Base-by-base conservation (phyloP, 2,797 vertebrate genomes). In the Stomatorhinus walkeri region DNA sequence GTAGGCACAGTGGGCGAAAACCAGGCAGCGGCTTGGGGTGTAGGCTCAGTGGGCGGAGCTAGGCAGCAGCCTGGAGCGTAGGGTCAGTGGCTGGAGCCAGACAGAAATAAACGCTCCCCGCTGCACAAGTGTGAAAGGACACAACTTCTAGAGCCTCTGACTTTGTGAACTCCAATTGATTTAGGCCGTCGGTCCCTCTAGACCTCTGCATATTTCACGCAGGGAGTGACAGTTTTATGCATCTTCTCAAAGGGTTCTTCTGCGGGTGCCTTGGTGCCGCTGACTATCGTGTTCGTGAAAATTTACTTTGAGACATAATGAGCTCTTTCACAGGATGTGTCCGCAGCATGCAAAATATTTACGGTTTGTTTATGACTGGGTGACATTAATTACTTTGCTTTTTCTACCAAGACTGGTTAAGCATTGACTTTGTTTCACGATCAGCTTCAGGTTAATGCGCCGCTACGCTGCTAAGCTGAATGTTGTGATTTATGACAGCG, bases 201-300 rank as follows among this genome's bases (percentile, higher is more conserved):
- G 93, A 93, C 92, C 90, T 90, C 92, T 93, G 94, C 89, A 94
- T 84, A 84, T 95, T 94, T 95, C 92, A 92, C 94, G 59, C 52
- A 91, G 91, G 92, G 93, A 93, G 93, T 96, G 97, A 97, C 97
- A 97, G 96, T 91, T 98, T 97, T 97, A 97, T 95, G 96, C 94
- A 16, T 94, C 95, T 91, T 93, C 96, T 96, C 88, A 95, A 96
- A 95, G 96, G 95, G 96, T 97, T 96, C 96, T 96, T 97, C 95
- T 95, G 94, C 95, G 94, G 94, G 95, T 93, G 94, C 94, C 95
- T 94, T 90, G 94, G 95, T 92, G 95, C 96, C 94, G 93, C 96
- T 96, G 95, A 94, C 95, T 94, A 95, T 96, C 96, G 95, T 93
- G 91, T 97, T 97, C 96, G 96, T 96, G 96, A 95, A 96, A 94